Percentiles rank a stretch among this genome's conserved stretches.
These are phyloP conservation scores for Yoshiicerus persimilis DNA, from an alignment of 1,140 invertebrate species.

Conservation along the genomic window DNA sequence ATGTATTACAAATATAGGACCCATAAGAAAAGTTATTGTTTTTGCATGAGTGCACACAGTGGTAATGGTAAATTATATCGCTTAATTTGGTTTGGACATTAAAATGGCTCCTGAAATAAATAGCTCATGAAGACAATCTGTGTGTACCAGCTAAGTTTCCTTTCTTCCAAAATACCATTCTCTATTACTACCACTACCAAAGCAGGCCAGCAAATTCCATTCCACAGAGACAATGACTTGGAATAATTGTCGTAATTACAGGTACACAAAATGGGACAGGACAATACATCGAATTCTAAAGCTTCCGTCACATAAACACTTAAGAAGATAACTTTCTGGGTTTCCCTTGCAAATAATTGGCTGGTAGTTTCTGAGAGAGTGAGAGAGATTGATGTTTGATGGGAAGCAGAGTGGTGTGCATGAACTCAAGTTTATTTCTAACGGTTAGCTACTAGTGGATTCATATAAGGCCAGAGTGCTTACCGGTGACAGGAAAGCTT, in stretches of 20 bases:
- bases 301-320: background rate
- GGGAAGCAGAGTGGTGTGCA: background rate
- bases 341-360: background rate
- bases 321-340: background rate
- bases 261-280: background rate
- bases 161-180: too few species aligned
- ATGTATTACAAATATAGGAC: background rate
- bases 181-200: too few species aligned
- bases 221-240: background rate
- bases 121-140: background rate
- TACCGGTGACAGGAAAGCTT: background rate
- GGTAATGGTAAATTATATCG: background rate
- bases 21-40: background rate
- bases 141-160: background rate
- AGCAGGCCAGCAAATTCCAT: background rate
- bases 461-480: background rate
- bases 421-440: background rate
- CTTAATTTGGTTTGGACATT: background rate
- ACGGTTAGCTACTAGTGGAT: background rate
- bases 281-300: background rate
- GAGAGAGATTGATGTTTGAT: background rate
- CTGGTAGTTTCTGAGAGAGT: background rate
- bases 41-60: background rate
- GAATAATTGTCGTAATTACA: slow-evolving; percentile 13
- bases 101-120: background rate